Evolutionary conservation across 2,113 vertebrate species (phyloP).

Genomic region (Cnemophilus loriae): DNA sequence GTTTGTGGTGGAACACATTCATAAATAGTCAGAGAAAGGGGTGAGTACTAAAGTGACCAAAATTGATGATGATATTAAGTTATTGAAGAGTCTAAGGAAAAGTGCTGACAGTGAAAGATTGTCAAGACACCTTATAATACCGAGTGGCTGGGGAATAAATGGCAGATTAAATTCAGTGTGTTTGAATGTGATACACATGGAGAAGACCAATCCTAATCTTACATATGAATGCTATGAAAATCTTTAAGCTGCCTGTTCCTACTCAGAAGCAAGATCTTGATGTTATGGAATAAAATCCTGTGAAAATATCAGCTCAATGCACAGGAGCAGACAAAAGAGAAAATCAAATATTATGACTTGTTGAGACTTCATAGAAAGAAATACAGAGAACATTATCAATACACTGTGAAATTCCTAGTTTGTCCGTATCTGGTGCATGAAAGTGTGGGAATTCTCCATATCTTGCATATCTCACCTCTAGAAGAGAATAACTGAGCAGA

Average conservation of each 20-base stretch:
- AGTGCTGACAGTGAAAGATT: neutral
- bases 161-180: neutral
- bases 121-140: neutral
- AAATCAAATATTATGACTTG: neutral
- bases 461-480: neutral
- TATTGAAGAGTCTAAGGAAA: neutral
- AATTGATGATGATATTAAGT: neutral
- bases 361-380: neutral
- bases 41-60: neutral
- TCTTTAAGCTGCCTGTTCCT: neutral
- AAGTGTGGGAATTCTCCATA: neutral
- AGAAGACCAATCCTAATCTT: neutral
- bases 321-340: neutral
- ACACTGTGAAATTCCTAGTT: neutral
- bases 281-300: neutral
- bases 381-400: neutral
- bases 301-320: neutral
- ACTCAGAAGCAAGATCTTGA: neutral
- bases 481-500: neutral
- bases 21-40: neutral
- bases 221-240: neutral
- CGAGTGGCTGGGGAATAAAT: neutral
- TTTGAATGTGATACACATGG: neutral
- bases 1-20: neutral
- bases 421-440: neutral